These are phyloP conservation scores for Mylabris phalerata DNA, from an alignment of 1,140 invertebrate species.

Conservation along the genomic window DNA sequence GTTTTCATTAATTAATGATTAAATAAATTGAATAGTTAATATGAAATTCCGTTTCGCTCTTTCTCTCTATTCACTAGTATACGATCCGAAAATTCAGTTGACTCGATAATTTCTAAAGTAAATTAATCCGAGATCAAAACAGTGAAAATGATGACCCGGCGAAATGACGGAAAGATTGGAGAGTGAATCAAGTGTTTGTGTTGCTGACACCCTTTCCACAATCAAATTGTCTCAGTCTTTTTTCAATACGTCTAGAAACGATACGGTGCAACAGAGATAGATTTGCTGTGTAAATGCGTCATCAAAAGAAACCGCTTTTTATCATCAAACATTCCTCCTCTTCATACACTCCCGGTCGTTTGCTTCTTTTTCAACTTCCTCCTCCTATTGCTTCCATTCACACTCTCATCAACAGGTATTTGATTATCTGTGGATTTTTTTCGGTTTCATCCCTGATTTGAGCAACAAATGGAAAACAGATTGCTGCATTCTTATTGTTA, in stretches of 20 bases:
- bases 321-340: neutral
- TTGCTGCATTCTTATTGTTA: slow-evolving; percentile 2
- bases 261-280: slow-evolving; percentile 8
- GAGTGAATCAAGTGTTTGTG: slow-evolving; percentile 32
- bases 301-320: slow-evolving; percentile 16
- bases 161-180: slow-evolving; percentile 26
- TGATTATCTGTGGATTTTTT: slow-evolving; percentile 3
- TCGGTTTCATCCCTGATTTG: neutral
- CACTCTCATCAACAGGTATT: slow-evolving; percentile 13
- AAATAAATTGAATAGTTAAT: too few species aligned
- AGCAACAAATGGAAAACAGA: too few species aligned
- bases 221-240: slow-evolving; percentile 28
- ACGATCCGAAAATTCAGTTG: too few species aligned
- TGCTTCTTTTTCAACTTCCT: neutral
- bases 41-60: too few species aligned
- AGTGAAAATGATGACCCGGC: slow-evolving; percentile 24
- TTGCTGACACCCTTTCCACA: slow-evolving; percentile 30
- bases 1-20: too few species aligned
- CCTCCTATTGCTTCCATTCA: too few species aligned
- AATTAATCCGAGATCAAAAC: slow-evolving; percentile 21
- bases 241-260: slow-evolving; percentile 1
- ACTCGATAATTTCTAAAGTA: slow-evolving; percentile 9
- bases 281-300: neutral
- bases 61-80: too few species aligned
- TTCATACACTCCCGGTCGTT: neutral